Conservation (phyloP, 1,140 invertebrate genomes). For the Protaetia brevitarsis region DNA sequence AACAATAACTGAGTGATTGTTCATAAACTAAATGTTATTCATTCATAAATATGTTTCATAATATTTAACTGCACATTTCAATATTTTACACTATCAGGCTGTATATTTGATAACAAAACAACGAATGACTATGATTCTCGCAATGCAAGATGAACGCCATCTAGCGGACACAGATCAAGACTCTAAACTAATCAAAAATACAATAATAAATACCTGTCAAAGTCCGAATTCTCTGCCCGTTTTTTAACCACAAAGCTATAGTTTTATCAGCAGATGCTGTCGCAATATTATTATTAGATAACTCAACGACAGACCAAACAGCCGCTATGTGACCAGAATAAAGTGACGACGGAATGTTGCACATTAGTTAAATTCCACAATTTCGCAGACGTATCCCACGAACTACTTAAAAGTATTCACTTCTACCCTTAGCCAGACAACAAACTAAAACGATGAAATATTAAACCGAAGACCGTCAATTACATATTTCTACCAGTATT, state of each 20-base stretch:
- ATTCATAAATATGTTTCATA: no score
- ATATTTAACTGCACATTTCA: no score
- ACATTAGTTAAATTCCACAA: constrained; percentile 69
- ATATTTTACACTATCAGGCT: constrained; percentile 3
- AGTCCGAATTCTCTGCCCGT: constrained; percentile 53
- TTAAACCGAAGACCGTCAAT: not conserved
- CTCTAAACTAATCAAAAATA: no score
- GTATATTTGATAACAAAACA: no score
- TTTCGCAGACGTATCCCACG: constrained; percentile 86
- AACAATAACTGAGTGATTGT: no score
- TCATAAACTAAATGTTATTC: no score
- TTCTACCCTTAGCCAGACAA: constrained; percentile 57
- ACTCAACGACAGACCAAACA: constrained; percentile 80
- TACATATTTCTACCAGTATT: constrained; percentile 59
- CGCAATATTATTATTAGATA: constrained; percentile 61
- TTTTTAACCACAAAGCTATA: constrained; percentile 76
- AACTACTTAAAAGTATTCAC: constrained; percentile 54
- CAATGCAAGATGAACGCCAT: no score
- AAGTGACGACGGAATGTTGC: constrained; percentile 51
- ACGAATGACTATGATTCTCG: no score
- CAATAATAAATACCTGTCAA: not conserved
- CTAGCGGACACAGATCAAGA: no score
- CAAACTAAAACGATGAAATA: constrained; percentile 56
- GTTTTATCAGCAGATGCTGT: constrained; percentile 91
- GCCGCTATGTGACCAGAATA: constrained; percentile 79